Base-by-base conservation (phyloP, 2,113 vertebrate species). In the Emydocephalus ijimae region DNA sequence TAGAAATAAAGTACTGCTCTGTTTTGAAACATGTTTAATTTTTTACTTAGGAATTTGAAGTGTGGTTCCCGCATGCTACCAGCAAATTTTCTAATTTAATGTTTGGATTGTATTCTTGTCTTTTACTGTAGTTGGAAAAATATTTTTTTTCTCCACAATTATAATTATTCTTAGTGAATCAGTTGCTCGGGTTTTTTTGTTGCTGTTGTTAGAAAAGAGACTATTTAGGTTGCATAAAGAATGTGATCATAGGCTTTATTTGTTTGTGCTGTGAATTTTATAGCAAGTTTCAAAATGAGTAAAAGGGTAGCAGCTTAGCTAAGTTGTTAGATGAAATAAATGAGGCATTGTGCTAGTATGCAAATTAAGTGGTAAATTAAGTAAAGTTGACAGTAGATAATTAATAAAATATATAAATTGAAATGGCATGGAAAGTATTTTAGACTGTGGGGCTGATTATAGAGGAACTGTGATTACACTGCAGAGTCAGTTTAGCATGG, bases 191-290 rank as follows among this genome's bases (percentile, higher is more conserved):
- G 2, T 9, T 92, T 95, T 96, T 92, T 85, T 93, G 3, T 92
- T 95, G 95, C 43, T 97, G 95, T 85, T 94, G 94, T 91, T 95
- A 93, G 92, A 95, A 96, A 96, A 92, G 89, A 97, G 97, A 96
- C 95, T 97, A 97, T 96, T 94, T 97, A 96, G 96, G 97, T 97
- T 96, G 96, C 90, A 91, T 59, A 90, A 96, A 96, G 91, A 94
- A 94, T 90, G 90, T 94, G 96, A 74, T 94, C 93, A 50, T 92
- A 87, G 96, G 94, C 20, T 94, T 96, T 93, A 92, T 91, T 97
- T 93, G 96, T 94, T 95, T 96, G 48, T 91, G 94, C 94, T 94
- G 94, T 94, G 96, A 96, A 96, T 94, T 96, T 97, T 91, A 92
- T 92, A 94, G 94, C 89, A 95, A 90, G 89, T 94, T 95, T 90